phyloP scores from a whole-genome alignment of 2,113 vertebrate genomes.

The Ailurus styani region DNA sequence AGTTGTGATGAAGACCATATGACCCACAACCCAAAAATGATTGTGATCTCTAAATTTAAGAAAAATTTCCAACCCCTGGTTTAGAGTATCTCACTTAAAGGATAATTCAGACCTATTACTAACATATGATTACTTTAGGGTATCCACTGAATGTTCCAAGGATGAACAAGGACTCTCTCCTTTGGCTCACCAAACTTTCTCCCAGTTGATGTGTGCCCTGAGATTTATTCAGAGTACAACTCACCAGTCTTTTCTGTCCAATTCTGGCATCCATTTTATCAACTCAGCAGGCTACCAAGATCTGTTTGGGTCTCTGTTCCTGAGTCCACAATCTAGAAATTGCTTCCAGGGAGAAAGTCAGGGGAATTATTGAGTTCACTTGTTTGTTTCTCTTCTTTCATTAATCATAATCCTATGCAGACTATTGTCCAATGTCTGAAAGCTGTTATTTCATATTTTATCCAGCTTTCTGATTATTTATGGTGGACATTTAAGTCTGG shows the following conservation, averaged over 20 bases:
- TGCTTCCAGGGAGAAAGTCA: background rate
- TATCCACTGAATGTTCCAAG: background rate
- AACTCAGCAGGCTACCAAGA: background rate
- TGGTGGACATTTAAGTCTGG: background rate
- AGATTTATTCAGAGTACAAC: background rate
- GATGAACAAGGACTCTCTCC: background rate
- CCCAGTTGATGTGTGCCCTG: background rate
- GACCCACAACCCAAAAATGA: background rate
- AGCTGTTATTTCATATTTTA: background rate
- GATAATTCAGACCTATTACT: background rate
- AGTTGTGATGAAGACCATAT: background rate
- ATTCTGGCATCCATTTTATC: background rate
- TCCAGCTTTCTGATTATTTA: background rate
- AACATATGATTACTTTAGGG: background rate
- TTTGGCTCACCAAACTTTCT: background rate
- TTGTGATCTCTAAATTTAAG: background rate
- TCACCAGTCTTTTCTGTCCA: background rate
- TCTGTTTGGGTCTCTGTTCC: background rate
- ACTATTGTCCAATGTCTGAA: background rate
- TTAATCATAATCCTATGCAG: background rate
- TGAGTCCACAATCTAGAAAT: background rate
- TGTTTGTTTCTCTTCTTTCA: constrained; percentile 10
- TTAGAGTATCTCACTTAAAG: background rate
- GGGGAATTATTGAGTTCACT: background rate
- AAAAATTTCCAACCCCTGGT: background rate